phyloP scores from a whole-genome alignment of 1,140 invertebrate species.

The Zaprionus camerounensis region DNA sequence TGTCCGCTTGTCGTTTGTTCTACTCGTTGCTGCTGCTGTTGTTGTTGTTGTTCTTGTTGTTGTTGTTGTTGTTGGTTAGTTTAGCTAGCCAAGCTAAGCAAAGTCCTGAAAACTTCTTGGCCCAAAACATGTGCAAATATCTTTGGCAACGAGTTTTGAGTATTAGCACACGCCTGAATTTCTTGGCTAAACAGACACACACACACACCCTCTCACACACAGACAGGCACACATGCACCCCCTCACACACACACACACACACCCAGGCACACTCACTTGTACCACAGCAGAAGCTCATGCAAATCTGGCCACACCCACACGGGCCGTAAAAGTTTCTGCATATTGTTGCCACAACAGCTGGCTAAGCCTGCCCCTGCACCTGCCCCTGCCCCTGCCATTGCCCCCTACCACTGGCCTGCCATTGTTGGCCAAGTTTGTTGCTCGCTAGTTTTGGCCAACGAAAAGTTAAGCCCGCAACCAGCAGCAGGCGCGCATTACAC shows the following conservation, averaged over 20 bases:
- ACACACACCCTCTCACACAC: constrained; percentile 11
- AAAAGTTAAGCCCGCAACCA: constrained; percentile 23
- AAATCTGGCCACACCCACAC: constrained; percentile 47
- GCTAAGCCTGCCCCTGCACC: neutral
- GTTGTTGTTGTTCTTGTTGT: constrained; percentile 2
- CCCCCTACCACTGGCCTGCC: neutral
- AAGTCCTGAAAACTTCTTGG: constrained; percentile 59
- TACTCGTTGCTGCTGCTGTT: constrained; percentile 9
- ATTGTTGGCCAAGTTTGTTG: constrained; percentile 38
- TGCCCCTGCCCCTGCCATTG: neutral
- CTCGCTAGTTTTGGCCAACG: constrained; percentile 17
- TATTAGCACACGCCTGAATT: constrained; percentile 77
- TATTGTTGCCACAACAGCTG: constrained; percentile 55
- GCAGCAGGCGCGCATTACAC: constrained; percentile 43
- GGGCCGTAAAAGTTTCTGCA: constrained; percentile 48
- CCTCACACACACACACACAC: constrained; percentile 4
- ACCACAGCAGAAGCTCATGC: constrained; percentile 35
- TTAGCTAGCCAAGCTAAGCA: constrained; percentile 37
- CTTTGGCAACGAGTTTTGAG: constrained; percentile 65
- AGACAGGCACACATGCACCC: constrained; percentile 13
- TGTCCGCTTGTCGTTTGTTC: constrained; percentile 33
- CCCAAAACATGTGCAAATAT: constrained; percentile 78
- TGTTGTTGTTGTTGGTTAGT: constrained; percentile 41
- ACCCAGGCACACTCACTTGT: constrained; percentile 3
- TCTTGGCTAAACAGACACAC: constrained; percentile 55